Conservation (phyloP, 2,113 vertebrate species). For the Perca schrenkii region DNA sequence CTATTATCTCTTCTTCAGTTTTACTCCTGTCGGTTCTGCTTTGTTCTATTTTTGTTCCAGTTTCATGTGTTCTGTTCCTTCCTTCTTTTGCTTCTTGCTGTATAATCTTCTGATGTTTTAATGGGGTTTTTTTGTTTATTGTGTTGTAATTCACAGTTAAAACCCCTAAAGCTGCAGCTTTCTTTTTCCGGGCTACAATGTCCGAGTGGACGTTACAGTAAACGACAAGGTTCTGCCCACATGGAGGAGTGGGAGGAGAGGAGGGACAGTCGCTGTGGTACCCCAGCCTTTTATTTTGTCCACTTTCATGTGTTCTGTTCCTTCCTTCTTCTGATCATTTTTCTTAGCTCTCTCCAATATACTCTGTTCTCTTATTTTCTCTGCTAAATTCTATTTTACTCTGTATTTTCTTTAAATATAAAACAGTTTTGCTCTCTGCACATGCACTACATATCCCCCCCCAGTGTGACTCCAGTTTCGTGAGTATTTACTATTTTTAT, state of each 20-base stretch:
- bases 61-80: not conserved
- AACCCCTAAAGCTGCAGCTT: no score
- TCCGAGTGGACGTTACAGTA: no score
- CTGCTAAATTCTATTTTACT: not conserved
- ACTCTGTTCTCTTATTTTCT: not conserved
- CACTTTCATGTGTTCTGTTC: not conserved
- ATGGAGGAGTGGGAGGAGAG: no score
- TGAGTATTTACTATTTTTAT: not conserved
- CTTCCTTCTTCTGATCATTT: not conserved
- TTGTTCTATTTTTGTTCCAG: constrained; percentile 26
- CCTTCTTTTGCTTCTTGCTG: not conserved
- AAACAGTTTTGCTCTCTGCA: not conserved
- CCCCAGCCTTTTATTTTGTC: not conserved
- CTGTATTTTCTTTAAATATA: not conserved
- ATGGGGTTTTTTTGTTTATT: no score
- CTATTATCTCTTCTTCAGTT: constrained; percentile 53
- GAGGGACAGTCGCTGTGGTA: no score
- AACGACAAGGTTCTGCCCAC: no score
- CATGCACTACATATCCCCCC: no score
- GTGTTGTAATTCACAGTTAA: no score
- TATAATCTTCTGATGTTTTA: no score
- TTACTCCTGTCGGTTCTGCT: constrained; percentile 4
- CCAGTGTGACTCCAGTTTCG: not conserved
- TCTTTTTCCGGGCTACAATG: no score
- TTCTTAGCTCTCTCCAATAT: not conserved